Percentiles rank a stretch among this genome's conserved stretches.
These are phyloP conservation scores for Zophobas morio DNA, from an alignment of 1,140 invertebrate genomes.

Conservation along the genomic window DNA sequence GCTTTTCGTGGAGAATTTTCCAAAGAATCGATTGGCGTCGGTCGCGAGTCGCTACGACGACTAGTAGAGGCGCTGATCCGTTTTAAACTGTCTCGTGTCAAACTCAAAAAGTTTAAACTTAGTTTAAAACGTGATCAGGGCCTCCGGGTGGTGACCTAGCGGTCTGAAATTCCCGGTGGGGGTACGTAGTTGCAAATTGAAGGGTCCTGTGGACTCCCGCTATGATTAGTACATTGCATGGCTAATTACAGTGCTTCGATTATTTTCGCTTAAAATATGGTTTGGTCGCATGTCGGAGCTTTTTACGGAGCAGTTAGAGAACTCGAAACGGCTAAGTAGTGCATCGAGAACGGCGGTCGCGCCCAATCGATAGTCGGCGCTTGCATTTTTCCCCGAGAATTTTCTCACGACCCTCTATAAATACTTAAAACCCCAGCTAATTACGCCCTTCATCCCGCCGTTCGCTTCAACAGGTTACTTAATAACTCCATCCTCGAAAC, in stretches of 20 bases:
- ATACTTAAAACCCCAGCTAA: constrained; percentile 20
- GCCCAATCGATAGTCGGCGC: background rate
- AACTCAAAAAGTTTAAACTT: constrained; percentile 1
- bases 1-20: background rate
- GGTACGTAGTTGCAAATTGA: background rate
- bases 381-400: background rate
- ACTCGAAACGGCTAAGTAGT: constrained; percentile 6
- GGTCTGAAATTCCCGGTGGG: background rate
- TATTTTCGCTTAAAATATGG: constrained; percentile 41
- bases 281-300: constrained; percentile 13
- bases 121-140: constrained; percentile 10
- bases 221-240: constrained; percentile 2
- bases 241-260: constrained; percentile 5
- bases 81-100: background rate
- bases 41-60: background rate
- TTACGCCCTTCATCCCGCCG: constrained; percentile 3
- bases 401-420: constrained; percentile 25
- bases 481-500: constrained; percentile 26
- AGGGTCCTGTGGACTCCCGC: background rate
- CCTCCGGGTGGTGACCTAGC: background rate
- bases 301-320: constrained; percentile 7
- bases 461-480: constrained; percentile 32
- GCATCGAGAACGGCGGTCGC: background rate
- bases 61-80: background rate
- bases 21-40: background rate